These are phyloP conservation scores for Pelosia muscerda DNA, from an alignment of 2,888 invertebrate species.

Conservation along the genomic window DNA sequence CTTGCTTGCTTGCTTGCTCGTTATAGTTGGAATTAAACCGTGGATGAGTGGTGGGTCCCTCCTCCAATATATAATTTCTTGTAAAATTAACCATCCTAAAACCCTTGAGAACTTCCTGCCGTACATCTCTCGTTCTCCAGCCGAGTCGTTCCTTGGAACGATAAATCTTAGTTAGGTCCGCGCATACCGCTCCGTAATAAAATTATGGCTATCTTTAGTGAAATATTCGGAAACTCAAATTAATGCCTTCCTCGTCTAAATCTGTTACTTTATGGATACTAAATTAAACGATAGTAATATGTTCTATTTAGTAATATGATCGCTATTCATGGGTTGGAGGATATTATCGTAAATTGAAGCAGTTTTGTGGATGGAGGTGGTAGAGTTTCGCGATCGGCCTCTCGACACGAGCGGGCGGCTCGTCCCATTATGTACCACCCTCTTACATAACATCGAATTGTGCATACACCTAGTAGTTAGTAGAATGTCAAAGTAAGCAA, in stretches of 20 bases:
- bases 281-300: constrained; percentile 14
- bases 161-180: constrained; percentile 42
- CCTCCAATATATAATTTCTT: neutral
- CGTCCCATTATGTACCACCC: neutral
- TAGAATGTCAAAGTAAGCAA: neutral
- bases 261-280: constrained; percentile 21
- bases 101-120: neutral
- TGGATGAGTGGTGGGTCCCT: too few relatives aligned
- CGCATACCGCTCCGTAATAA: constrained; percentile 33
- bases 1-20: too few relatives aligned
- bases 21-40: too few relatives aligned
- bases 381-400: neutral
- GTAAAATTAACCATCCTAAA: neutral
- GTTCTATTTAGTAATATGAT: constrained; percentile 12
- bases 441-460: neutral
- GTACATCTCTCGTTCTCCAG: neutral
- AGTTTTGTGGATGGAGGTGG: neutral
- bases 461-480: too few relatives aligned
- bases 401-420: neutral
- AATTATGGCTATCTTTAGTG: constrained; percentile 38
- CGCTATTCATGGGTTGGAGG: constrained; percentile 6
- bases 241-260: constrained; percentile 21
- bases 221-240: constrained; percentile 45
- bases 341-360: neutral
- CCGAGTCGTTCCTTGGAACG: neutral